phyloP scores from a whole-genome alignment of 2,888 invertebrate genomes.

The Phytoseiulus persimilis region DNA sequence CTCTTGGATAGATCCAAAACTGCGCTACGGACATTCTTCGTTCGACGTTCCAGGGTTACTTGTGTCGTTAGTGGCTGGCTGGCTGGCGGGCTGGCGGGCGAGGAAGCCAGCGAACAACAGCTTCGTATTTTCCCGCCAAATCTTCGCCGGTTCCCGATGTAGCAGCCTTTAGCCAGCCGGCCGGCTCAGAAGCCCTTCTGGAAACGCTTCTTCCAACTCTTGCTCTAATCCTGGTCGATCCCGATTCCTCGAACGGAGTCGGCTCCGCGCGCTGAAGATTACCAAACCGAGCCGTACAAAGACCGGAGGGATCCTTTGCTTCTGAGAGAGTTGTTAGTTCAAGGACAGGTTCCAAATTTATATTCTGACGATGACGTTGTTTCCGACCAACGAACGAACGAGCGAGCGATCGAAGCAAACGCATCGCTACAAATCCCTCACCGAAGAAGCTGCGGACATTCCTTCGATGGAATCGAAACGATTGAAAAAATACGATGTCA shows the following conservation, averaged over 20 bases:
- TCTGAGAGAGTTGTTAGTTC: not conserved
- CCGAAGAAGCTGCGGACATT: not conserved
- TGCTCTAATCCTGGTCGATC: not conserved
- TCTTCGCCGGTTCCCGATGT: not conserved
- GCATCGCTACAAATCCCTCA: not conserved
- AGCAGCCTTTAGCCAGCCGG: not conserved
- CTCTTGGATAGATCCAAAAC: not conserved
- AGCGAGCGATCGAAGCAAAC: not conserved
- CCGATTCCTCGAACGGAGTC: not conserved
- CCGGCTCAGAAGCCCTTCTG: not conserved
- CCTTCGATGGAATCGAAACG: conserved; percentile 5
- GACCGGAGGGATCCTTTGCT: not conserved
- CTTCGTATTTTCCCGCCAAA: conserved; percentile 5
- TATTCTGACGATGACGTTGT: not conserved
- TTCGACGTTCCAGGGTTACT: conserved; percentile 5
- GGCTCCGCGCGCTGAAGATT: not conserved
- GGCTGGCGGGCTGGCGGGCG: no score
- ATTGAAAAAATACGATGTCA: not conserved
- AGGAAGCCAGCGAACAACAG: not conserved
- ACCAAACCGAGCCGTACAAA: not conserved
- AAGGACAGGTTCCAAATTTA: not conserved
- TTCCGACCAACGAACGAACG: not conserved
- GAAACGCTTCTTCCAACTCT: not conserved
- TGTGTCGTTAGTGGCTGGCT: not conserved
- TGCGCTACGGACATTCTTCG: not conserved